phyloP scores from a whole-genome alignment of 2,113 vertebrate genomes.

The Campylorhamphus procurvoides region DNA sequence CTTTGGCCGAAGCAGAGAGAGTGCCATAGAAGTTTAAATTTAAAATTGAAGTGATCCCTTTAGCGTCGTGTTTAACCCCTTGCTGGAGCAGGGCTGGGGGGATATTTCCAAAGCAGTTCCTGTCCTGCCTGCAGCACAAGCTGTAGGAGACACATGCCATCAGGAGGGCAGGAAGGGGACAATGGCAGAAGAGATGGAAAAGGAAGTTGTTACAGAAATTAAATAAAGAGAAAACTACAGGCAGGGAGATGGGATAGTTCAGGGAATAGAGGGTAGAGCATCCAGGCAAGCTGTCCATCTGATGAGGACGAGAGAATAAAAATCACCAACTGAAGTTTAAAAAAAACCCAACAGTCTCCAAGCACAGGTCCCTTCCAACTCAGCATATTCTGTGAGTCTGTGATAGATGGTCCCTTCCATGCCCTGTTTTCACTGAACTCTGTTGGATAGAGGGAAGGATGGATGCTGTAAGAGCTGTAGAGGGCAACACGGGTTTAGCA shows the following conservation, averaged over 20 bases:
- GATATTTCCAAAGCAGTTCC: neutral
- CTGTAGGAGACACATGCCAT: neutral
- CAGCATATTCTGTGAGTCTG: neutral
- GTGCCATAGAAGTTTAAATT: neutral
- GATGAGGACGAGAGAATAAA: neutral
- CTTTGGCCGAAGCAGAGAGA: neutral
- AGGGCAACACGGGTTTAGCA: neutral
- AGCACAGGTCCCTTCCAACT: neutral
- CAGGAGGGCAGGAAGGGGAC: neutral
- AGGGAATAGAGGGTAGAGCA: neutral
- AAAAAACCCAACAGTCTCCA: neutral
- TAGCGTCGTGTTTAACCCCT: neutral
- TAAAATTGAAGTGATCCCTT: neutral
- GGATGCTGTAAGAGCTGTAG: neutral
- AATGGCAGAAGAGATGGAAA: neutral
- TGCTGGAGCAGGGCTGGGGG: neutral
- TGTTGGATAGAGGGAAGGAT: neutral
- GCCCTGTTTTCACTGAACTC: neutral
- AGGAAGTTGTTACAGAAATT: neutral
- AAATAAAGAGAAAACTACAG: neutral
- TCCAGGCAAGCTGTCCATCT: neutral
- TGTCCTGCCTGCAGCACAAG: neutral
- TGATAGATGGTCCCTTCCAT: neutral
- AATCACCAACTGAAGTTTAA: neutral
- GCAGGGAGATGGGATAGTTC: neutral